Conservation (phyloP, 2,888 invertebrate genomes). For the Anoplius nigerrimus region DNA sequence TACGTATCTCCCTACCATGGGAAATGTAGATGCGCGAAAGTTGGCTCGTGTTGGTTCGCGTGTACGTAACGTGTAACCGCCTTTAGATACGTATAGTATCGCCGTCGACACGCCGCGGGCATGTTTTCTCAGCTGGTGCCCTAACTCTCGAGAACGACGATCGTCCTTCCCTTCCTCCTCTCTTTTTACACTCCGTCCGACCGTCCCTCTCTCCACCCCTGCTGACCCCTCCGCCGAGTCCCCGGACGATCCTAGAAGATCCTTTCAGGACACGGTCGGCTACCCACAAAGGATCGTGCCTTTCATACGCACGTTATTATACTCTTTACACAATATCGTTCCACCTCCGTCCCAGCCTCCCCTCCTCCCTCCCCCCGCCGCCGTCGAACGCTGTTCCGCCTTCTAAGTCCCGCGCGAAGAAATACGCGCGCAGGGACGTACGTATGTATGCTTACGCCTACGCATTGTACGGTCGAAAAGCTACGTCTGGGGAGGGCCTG, state of each 20-base stretch:
- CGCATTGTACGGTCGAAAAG: conserved; percentile 40
- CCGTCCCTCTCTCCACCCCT: conserved; percentile 18
- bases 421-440: conserved; percentile 20
- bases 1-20: too few relatives aligned
- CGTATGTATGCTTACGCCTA: conserved; percentile 37
- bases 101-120: conserved; percentile 64
- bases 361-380: background rate
- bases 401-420: background rate
- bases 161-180: conserved; percentile 10
- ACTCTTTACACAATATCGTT: conserved; percentile 73
- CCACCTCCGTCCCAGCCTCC: conserved; percentile 56
- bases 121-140: conserved; percentile 74
- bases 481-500: conserved; percentile 25
- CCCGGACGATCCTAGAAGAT: conserved; percentile 58
- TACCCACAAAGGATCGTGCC: conserved; percentile 71
- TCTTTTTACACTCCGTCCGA: background rate
- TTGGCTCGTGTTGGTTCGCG: background rate
- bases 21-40: too few relatives aligned
- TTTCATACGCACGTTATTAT: conserved; percentile 70
- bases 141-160: conserved; percentile 60
- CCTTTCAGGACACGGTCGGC: conserved; percentile 73
- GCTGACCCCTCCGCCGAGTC: conserved; percentile 29
- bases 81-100: conserved; percentile 20
- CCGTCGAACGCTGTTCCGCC: background rate
- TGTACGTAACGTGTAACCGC: conserved; percentile 9